These are phyloP conservation scores for Octopus bimaculoides DNA, from an alignment of 1,140 invertebrate genomes.

Conservation along the genomic window DNA sequence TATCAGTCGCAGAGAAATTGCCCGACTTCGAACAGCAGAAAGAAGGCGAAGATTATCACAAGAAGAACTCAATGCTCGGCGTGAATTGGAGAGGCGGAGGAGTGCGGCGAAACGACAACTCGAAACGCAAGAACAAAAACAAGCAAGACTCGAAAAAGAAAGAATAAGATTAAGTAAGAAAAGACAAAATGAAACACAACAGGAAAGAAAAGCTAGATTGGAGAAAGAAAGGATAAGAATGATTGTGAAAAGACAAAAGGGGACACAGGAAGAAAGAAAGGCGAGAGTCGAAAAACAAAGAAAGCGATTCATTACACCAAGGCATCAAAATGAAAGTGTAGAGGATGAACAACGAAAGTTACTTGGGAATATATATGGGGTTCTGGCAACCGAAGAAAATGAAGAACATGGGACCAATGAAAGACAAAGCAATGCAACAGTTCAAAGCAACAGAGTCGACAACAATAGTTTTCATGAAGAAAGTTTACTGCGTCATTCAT, in stretches of 20 bases:
- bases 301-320: not conserved
- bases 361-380: not conserved
- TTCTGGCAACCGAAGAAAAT: not conserved
- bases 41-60: not conserved
- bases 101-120: not conserved
- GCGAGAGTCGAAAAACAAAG: not conserved
- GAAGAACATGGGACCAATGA: not conserved
- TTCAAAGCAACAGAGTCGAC: not conserved
- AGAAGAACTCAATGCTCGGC: not conserved
- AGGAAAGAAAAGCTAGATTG: not conserved
- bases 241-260: not conserved
- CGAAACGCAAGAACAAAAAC: not conserved
- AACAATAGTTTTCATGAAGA: not conserved
- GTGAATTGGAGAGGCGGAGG: not conserved
- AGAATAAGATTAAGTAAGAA: not conserved
- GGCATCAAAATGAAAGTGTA: not conserved
- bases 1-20: not conserved
- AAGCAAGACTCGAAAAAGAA: not conserved
- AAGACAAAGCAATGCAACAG: not conserved
- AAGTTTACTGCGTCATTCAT: too few species aligned
- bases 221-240: not conserved
- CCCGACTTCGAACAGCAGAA: not conserved
- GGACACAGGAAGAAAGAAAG: not conserved
- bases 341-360: not conserved
- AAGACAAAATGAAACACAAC: not conserved